Percentiles rank a stretch among this genome's conserved stretches.
phyloP scores from a whole-genome alignment of 2,888 invertebrate species.

The Nemotelus pantherinus region DNA sequence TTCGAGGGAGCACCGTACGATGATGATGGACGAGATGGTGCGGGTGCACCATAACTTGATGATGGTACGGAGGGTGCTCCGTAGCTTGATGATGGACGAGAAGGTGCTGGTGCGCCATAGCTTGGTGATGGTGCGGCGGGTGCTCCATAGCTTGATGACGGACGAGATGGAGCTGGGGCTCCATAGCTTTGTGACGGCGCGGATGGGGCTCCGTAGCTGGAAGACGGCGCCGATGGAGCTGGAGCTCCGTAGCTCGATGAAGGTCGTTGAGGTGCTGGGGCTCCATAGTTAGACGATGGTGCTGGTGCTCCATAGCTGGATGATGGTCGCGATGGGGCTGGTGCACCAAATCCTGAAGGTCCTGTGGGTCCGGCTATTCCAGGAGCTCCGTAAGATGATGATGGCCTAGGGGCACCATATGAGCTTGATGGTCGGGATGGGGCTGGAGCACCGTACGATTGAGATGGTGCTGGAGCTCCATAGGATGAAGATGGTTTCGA shows the following conservation, averaged over 20 bases:
- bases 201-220: constrained; percentile 59
- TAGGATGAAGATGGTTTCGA: constrained; percentile 65
- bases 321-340: constrained; percentile 62
- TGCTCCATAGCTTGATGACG: constrained; percentile 68
- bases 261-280: constrained; percentile 61
- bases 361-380: constrained; percentile 58
- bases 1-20: constrained; percentile 58
- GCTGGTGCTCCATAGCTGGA: constrained; percentile 67
- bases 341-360: constrained; percentile 57
- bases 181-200: constrained; percentile 58
- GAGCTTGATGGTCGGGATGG: constrained; percentile 56
- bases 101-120: constrained; percentile 62
- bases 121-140: constrained; percentile 57
- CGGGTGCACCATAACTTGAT: constrained; percentile 67
- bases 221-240: constrained; percentile 53
- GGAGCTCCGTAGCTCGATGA: constrained; percentile 61
- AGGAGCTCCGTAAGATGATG: constrained; percentile 51
- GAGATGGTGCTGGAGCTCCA: constrained; percentile 62
- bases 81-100: constrained; percentile 57
- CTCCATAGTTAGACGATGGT: constrained; percentile 65
- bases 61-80: constrained; percentile 66
- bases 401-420: constrained; percentile 66
- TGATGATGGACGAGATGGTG: constrained; percentile 49
- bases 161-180: constrained; percentile 65
- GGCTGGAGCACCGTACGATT: constrained; percentile 58